phyloP scores from a whole-genome alignment of 2,888 invertebrate species.

The Epistrophe eligans region DNA sequence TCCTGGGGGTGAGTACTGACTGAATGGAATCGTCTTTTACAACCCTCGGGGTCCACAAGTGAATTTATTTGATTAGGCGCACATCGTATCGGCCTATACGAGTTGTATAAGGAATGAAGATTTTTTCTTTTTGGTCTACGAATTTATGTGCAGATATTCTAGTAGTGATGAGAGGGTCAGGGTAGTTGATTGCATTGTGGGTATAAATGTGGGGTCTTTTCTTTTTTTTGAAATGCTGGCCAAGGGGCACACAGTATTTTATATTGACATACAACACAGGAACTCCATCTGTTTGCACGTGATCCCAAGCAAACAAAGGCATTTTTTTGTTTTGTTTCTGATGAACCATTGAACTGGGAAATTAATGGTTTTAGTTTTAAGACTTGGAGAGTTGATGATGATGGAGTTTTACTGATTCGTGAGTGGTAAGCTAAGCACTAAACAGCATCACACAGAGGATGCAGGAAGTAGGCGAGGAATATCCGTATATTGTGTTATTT shows the following conservation, averaged over 20 bases:
- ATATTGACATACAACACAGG: constrained; percentile 48
- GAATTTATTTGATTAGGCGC: constrained; percentile 63
- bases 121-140: not conserved
- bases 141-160: constrained; percentile 17
- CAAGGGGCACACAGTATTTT: constrained; percentile 3
- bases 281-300: constrained; percentile 62
- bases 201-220: constrained; percentile 4
- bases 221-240: not conserved
- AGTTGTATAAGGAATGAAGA: constrained; percentile 11
- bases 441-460: not conserved
- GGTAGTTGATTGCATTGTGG: constrained; percentile 28
- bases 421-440: not conserved
- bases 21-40: constrained; percentile 20
- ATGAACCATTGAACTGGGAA: constrained; percentile 48
- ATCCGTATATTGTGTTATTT: not conserved
- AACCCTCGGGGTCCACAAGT: constrained; percentile 51
- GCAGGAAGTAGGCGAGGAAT: not conserved
- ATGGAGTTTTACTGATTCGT: not conserved
- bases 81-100: constrained; percentile 8
- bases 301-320: constrained; percentile 58
- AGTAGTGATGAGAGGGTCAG: constrained; percentile 7
- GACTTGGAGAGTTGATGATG: not conserved
- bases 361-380: constrained; percentile 1
- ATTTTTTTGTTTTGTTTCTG: constrained; percentile 32
- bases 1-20: not conserved